Evolutionary conservation across 2,888 invertebrate species (phyloP), one percentile per base, ranked within the genome.

Genomic region (Osmoderma eremita): DNA sequence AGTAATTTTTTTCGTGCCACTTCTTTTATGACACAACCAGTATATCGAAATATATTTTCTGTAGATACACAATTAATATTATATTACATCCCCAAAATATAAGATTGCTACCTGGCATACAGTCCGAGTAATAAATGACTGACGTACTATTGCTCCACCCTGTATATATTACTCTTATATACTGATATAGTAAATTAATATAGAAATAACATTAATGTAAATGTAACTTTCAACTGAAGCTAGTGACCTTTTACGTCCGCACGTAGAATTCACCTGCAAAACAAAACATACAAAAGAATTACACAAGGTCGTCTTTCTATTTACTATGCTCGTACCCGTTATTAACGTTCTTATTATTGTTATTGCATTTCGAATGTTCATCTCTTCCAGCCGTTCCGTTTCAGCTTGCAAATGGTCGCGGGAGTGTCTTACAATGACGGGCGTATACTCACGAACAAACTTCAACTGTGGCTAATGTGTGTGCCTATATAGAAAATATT

Each of bases 371-470:
- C 45, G 45, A 61, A 61, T 61, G 45, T 61, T 61, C 56, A 58
- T 58, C 58, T 61, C 48, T 42, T 30, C 30, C 45, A 20, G 45
- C 58, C 30, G 58, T 61, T 61, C 58, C 58, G 58, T 61, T 61
- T 48, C 58, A 45, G 36, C 45, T 17, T 30, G 42, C 56, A 58
- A 61, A 45, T 61, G 45, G 58, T 45, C 45, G 15, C 58, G 58
- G 58, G 58, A 61, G 58, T 61, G 45, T 45, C 45, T 61, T 61
- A 61, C 45, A 61, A 61, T 61, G 58, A 61, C 58, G 58, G 58
- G 58, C 45, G 58, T 45, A 61, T 45, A 61, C 58, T 61, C 58
- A 61, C 58, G 58, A 61, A 45, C 42, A 30, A 61, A 36, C 58
- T 45, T 20, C 30, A 30, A 61, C 58, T 61, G 58, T 61, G 30